Evolutionary conservation across 2,888 invertebrate species (phyloP), one percentile per base, ranked within the genome.

Genomic region (Steromphala cineraria): DNA sequence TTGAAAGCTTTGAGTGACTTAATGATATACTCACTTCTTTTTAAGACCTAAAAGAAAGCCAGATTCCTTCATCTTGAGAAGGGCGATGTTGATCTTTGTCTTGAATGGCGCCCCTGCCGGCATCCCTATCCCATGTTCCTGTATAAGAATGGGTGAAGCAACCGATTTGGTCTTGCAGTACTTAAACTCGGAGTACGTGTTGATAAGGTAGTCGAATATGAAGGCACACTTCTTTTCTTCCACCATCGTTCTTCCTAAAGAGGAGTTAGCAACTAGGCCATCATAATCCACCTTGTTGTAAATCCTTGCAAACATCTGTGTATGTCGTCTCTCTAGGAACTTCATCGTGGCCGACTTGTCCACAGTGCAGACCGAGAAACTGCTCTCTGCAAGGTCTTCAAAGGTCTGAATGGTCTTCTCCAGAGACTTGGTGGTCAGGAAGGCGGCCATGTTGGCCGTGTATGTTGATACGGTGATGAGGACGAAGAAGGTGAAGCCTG

Each of bases 371-470:
- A 87, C 83, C 10, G 81, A 71, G 5, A 88, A 79, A 15, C 85
- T 82, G 5, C 85, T 82, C n/a, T 85, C 82, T 10, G 88, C 85
- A 15, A 91, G 83, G 40, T 87, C 85, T 79, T 89, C 88, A 75
- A 90, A 85, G 0, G 88, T 86, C 62, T 86, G 85, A 10, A 90
- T 82, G 3, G 89, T 87, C 28, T 87, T 85, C 79, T 88, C 87
- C 28, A 90, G 81, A 77, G 88, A 90, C 80, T 87, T 87, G 53
- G 88, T 91, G 17, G 91, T 91, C 71, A 91, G 82, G 79, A 91
- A 91, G 46, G 91, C 91, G 2, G 91, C 91, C 90, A 91, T 88
- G 83, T 91, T 91, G 24, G 91, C 91, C 0, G 91, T 91, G 75
- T 91, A 91, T 28, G 90, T 90, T 21, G 90, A 90, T 8, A 91